Percentiles rank a stretch among this genome's conserved stretches.
phyloP scores from a whole-genome alignment of 53 echinoderm and acorn worm genomes.

The Paracentrotus lividus region DNA sequence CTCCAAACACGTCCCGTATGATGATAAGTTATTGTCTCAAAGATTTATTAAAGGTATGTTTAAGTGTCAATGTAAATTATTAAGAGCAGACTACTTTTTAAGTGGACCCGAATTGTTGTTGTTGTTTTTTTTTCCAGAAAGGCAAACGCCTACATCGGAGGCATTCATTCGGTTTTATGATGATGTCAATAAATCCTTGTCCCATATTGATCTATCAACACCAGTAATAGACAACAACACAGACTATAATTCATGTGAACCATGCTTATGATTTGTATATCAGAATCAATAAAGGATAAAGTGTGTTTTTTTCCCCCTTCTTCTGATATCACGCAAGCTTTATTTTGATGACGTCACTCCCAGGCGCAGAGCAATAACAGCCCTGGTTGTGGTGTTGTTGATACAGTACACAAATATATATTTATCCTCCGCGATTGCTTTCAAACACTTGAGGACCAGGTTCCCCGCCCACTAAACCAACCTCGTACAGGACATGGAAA shows the following conservation, averaged over 20 bases:
- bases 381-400: constrained; percentile 36
- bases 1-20: no score
- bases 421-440: constrained; percentile 51
- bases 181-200: neutral
- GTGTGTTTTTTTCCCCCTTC: constrained; percentile 35
- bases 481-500: neutral
- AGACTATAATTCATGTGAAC: neutral
- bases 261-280: neutral
- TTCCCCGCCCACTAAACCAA: constrained; percentile 66
- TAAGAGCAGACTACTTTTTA: no score
- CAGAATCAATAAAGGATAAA: constrained; percentile 25
- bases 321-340: neutral
- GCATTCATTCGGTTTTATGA: neutral
- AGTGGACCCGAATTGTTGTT: no score
- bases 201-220: neutral
- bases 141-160: neutral
- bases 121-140: neutral
- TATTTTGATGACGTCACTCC: constrained; percentile 12
- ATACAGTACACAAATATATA: constrained; percentile 37
- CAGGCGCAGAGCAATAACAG: constrained; percentile 6
- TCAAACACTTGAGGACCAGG: neutral
- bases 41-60: no score
- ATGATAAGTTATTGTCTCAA: no score
- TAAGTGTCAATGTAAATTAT: no score
- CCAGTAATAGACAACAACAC: neutral